Percentiles rank a stretch among this genome's conserved stretches.
Conservation (phyloP, 2,888 invertebrate species). For the Ichneumoninae sp. region DNA sequence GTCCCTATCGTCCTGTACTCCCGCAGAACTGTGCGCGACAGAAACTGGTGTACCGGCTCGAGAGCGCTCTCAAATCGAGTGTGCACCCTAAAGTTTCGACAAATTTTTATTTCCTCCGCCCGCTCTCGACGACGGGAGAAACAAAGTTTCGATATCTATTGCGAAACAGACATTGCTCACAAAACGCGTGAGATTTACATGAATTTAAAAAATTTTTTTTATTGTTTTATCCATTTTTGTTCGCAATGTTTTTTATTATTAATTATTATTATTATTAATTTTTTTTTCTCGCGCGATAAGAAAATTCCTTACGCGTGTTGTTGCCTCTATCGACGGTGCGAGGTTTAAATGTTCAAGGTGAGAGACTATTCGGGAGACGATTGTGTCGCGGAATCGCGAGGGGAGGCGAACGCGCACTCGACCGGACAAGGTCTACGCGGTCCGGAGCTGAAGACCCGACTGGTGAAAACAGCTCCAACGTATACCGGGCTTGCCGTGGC, state of each 20-base stretch:
- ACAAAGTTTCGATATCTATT: neutral
- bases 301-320: constrained; percentile 18
- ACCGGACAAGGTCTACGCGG: constrained; percentile 77
- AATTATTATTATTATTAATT: neutral
- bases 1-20: constrained; percentile 23
- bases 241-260: neutral
- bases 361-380: constrained; percentile 1
- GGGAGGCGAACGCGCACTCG: constrained; percentile 51
- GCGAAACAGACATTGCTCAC: neutral
- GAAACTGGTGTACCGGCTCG: constrained; percentile 50
- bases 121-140: constrained; percentile 1
- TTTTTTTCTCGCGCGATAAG: constrained; percentile 3
- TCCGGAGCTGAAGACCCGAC: constrained; percentile 82
- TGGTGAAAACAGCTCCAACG: constrained; percentile 76
- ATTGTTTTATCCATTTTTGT: neutral
- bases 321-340: neutral
- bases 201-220: neutral
- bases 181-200: constrained; percentile 10
- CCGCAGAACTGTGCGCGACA: constrained; percentile 5
- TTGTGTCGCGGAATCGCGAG: constrained; percentile 36
- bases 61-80: constrained; percentile 39
- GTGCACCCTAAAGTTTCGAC: constrained; percentile 40
- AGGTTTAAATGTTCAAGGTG: neutral
- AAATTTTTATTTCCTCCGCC: constrained; percentile 1
- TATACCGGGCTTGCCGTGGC: constrained; percentile 60